Base-by-base conservation (phyloP, 2,113 vertebrate genomes). In the Plecturocebus donacophilus region DNA sequence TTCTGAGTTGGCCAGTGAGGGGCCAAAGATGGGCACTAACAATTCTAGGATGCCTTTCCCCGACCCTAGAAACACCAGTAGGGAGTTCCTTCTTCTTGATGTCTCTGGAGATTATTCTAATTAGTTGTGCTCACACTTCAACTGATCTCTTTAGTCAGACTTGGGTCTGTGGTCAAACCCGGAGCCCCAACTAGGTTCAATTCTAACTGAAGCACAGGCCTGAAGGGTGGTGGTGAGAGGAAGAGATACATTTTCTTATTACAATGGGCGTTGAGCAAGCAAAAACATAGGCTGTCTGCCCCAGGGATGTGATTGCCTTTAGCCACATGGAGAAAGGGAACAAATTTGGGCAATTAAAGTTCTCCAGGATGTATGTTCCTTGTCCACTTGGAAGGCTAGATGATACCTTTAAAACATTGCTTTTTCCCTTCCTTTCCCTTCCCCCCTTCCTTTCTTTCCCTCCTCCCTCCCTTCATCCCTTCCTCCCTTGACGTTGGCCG, bases 251-350 rank as follows among this genome's bases (percentile, higher is more conserved):
- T 49, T 88, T 35, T 77, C 8, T 77, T 86, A 75, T 32, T 13
- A n/a, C 3, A 6, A n/a, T 2, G 2, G 5, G 0, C 52, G 7
- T 3, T 83, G 5, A 90, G 25, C 45, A 79, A 70, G 11, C 20
- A 75, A 73, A 83, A 86, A 23, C 12, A 45, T 64, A 47, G 83
- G 8, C 3, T 6, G 3, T 54, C 20, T 1, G 3, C 6, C n/a
- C 75, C 45, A 92, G 38, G 71, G 32, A 7, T 45, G 30, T 32
- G 7, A 87, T 42, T 94, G 8, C 14, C 81, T 84, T 92, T 68
- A 80, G 45, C 32, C 20, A 58, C 10, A 38, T 21, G 16, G 66
- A 35, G 21, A 91, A 79, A 35, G 30, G 25, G 23, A 40, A 4
- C 32, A 95, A 86, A 64, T 76, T 38, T 76, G 64, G n/a, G 54